Percentiles rank a stretch among this genome's conserved stretches.
Conservation (phyloP, 2,797 vertebrate species). For the Pangasius djambal region DNA sequence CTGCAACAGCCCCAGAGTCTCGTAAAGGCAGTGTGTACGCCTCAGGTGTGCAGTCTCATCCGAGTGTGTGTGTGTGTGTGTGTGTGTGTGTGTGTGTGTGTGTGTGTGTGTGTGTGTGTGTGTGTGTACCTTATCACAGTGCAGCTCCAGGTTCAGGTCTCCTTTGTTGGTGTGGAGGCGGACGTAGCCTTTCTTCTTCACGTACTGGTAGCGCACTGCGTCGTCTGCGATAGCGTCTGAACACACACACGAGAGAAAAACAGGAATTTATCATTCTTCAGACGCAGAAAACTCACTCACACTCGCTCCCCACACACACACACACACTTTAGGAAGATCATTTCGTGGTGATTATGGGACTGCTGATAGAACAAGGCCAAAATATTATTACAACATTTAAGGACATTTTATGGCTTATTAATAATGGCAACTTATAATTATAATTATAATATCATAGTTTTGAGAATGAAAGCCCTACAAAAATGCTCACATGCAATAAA, state of each 20-base stretch:
- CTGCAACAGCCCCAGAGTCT: not conserved
- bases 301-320: not conserved
- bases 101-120: not conserved
- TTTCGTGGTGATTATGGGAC: not conserved
- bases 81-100: conserved; percentile 35
- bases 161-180: conserved; percentile 92
- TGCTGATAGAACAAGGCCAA: not conserved
- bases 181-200: conserved; percentile 97
- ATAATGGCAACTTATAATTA: not conserved
- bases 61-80: not conserved
- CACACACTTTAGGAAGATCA: not conserved
- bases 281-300: not conserved
- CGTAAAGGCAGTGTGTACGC: not conserved
- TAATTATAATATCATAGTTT: no score
- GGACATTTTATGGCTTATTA: not conserved
- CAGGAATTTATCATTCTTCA: conserved; percentile 11
- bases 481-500: no score
- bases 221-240: conserved; percentile 92
- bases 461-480: no score
- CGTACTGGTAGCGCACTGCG: conserved; percentile 87
- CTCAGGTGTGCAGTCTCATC: not conserved
- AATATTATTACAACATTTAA: not conserved
- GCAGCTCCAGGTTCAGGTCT: conserved; percentile 91
- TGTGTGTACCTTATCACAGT: conserved; percentile 89
- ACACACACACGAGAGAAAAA: not conserved